Base-by-base conservation (phyloP, 2,888 invertebrate genomes). In the Apotomis capreana region DNA sequence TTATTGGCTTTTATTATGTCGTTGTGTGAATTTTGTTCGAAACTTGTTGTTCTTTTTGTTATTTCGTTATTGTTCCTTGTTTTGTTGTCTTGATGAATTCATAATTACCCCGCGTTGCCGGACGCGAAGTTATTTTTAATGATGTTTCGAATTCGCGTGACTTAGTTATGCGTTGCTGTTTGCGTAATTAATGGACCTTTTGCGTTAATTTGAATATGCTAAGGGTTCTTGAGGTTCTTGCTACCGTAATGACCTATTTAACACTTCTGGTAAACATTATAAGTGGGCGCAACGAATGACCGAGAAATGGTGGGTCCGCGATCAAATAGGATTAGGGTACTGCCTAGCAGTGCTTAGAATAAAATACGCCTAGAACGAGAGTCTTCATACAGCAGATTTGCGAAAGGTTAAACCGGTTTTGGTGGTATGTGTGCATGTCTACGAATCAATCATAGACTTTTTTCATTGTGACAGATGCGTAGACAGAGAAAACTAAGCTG, bases 1-100 rank as follows among this genome's bases (percentile, higher is more conserved):
- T 54, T 71, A 71, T 71, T 71, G 57, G 67, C 55, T 67, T 71
- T 67, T 71, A 71, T 67, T 61, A 61, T 57, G 70, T 61, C 71
- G 61, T 62, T 59, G 61, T 62, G 71, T 67, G 71, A 71, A 71
- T 67, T 67, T 57, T 26, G 61, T 57, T 71, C 51, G 49, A 44
- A 57, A 70, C 58, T 70, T 59, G 40, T 59, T 59, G 44, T 61
- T 52, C 51, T 58, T 70, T 70, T 58, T 59, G 26, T 58, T 65
- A 64, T 15, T 46, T 57, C 49, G 37, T 26, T 61, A 55, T 62
- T 71, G 49, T 49, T 62, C 52, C 13, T 49, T 49, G 57, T 65
- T 65, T 64, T 37, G 51, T 59, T 55, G 36, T 70, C 37, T 67
- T 61, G 49, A 61, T 61, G 67, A 71, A 71, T 68, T 62, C 51